Percentiles rank a stretch among this genome's conserved stretches.
Conservation (phyloP, 2,113 vertebrate species). For the Stigmatopora nigra region DNA sequence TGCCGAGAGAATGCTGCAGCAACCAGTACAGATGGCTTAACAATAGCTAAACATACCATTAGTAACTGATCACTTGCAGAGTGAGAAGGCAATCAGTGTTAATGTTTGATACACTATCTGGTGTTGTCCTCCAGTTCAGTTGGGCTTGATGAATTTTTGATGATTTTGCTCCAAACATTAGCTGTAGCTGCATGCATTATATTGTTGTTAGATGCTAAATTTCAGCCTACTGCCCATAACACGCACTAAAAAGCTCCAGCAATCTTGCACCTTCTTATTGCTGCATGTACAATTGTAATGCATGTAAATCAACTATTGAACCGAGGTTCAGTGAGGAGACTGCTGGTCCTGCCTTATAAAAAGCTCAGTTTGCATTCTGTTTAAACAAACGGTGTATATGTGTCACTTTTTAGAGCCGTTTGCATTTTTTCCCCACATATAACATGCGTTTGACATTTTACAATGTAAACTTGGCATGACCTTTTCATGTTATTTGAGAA, state of each 20-base stretch:
- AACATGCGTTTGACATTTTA: too few species aligned
- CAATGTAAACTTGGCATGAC: too few species aligned
- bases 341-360: background rate
- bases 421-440: too few species aligned
- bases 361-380: background rate
- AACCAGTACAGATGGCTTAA: conserved; percentile 14
- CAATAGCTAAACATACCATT: conserved; percentile 2
- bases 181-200: too few species aligned
- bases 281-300: too few species aligned
- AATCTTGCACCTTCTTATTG: too few species aligned
- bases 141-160: too few species aligned
- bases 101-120: conserved; percentile 21
- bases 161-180: too few species aligned
- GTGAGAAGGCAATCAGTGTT: conserved; percentile 5
- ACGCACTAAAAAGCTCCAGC: too few species aligned
- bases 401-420: background rate
- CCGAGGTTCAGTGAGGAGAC: background rate
- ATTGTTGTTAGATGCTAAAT: too few species aligned
- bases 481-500: too few species aligned
- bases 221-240: too few species aligned
- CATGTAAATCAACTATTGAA: background rate
- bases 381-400: background rate
- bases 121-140: background rate
- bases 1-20: conserved; percentile 9
- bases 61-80: conserved; percentile 11